These are phyloP conservation scores for Euphonia xanthogaster DNA, from an alignment of 2,797 vertebrate species.

Conservation along the genomic window DNA sequence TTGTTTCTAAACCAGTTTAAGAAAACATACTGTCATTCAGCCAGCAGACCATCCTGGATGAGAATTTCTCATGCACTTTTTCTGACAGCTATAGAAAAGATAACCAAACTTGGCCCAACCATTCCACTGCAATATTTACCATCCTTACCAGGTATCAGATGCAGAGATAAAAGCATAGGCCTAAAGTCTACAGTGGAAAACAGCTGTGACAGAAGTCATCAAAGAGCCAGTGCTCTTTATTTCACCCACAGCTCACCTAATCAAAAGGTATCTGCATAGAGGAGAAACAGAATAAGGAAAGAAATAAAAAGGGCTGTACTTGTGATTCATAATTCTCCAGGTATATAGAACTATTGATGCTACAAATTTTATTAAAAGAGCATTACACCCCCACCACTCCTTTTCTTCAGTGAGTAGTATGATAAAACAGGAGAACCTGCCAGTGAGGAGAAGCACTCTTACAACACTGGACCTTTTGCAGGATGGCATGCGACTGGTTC, in stretches of 20 bases:
- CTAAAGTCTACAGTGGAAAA: not conserved
- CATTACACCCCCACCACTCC: accelerated
- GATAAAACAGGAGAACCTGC: not conserved
- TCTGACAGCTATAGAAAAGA: not conserved
- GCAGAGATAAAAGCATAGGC: not conserved
- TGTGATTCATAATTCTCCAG: not conserved
- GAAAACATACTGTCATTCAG: not conserved
- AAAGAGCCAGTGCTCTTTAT: not conserved
- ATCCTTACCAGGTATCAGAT: not conserved
- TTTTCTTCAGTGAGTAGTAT: not conserved
- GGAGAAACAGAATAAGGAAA: not conserved
- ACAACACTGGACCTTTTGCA: not conserved
- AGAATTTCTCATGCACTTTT: not conserved
- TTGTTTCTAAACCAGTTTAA: not conserved
- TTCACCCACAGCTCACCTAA: not conserved
- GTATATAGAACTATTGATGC: not conserved
- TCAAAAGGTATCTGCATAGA: accelerated
- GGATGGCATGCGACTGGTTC: not conserved
- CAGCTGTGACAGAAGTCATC: not conserved
- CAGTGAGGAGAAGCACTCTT: not conserved
- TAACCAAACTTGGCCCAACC: accelerated
- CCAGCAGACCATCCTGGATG: not conserved
- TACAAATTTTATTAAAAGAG: not conserved
- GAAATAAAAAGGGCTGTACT: not conserved
- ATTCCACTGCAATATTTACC: not conserved